Evolutionary conservation across 2,888 invertebrate species (phyloP), one percentile per base, ranked within the genome.

Genomic region (Helleia helle): DNA sequence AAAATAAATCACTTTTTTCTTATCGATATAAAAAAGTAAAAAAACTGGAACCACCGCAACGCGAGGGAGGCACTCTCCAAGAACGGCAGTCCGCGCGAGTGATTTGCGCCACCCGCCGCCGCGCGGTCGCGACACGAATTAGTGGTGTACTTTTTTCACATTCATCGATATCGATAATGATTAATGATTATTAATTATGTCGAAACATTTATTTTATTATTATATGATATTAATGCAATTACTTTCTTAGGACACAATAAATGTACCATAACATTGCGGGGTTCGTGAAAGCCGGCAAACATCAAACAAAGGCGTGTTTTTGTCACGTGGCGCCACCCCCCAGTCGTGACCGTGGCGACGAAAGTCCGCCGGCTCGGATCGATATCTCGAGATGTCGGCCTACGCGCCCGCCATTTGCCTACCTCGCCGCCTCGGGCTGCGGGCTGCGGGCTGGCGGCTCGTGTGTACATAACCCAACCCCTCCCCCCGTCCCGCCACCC

Each of bases 351-450:
- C 74, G 75, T 70, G 74, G 75, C 76, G 76, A 72, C 74, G 65
- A 58, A 56, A 59, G 67, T 62, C 70, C 69, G 65, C 60, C 59
- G 56, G 50, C 79, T 74, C 77, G 77, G 81, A 72, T 84, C 83
- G 81, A 84, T 83, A 83, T 71, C 77, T 70, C 71, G 75, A 81
- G 81, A 80, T 76, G 71, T 68, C 81, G 73, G 81, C 83, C 81
- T 81, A 83, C 83, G 75, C 72, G 73, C 71, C 70, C 71, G 76
- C 83, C 83, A 84, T 84, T 84, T 81, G 83, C 81, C 81, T 83
- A 83, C 83, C 81, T 81, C 80, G 76, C 74, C 77, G 83, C 81
- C 81, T 83, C 79, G 59, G 77, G 79, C 34, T 12, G 15, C 31
- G 18, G 17, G 18, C 22, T 17, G 31, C 31, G n/a, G n/a, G n/a